Evolutionary conservation across 1,140 invertebrate genomes (phyloP).

Genomic region (Cryptotermes secundus): DNA sequence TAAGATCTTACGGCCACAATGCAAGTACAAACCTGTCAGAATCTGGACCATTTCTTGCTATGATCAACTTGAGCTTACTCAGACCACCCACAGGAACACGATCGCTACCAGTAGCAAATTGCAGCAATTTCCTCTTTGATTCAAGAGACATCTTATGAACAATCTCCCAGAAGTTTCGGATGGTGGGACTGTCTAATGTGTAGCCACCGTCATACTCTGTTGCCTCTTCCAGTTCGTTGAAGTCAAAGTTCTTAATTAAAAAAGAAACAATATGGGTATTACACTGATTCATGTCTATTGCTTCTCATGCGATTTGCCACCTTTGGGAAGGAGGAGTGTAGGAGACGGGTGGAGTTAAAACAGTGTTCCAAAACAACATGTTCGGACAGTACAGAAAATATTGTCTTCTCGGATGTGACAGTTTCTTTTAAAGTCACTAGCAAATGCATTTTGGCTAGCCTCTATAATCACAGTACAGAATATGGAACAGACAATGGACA

Average conservation of each 20-base stretch:
- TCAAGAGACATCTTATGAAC: slow-evolving; percentile 82
- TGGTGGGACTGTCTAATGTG: slow-evolving; percentile 75
- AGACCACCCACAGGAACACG: slow-evolving; percentile 92
- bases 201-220: slow-evolving; percentile 94
- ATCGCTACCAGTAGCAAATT: slow-evolving; percentile 92
- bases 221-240: slow-evolving; percentile 83
- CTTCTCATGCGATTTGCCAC: no score
- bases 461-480: no score
- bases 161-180: slow-evolving; percentile 91
- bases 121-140: slow-evolving; percentile 86
- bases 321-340: no score
- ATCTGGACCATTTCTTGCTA: slow-evolving; percentile 75
- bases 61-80: slow-evolving; percentile 81
- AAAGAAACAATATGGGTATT: neutral
- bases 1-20: no score
- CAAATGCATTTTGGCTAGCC: no score
- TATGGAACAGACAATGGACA: no score
- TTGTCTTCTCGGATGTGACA: no score
- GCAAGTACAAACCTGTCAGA: slow-evolving; percentile 58
- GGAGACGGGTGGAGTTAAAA: no score
- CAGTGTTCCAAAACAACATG: no score
- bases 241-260: slow-evolving; percentile 74
- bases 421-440: no score
- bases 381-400: no score
- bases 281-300: neutral